These are phyloP conservation scores for Carassius auratus DNA, from an alignment of 2,113 vertebrate genomes.

Conservation along the genomic window DNA sequence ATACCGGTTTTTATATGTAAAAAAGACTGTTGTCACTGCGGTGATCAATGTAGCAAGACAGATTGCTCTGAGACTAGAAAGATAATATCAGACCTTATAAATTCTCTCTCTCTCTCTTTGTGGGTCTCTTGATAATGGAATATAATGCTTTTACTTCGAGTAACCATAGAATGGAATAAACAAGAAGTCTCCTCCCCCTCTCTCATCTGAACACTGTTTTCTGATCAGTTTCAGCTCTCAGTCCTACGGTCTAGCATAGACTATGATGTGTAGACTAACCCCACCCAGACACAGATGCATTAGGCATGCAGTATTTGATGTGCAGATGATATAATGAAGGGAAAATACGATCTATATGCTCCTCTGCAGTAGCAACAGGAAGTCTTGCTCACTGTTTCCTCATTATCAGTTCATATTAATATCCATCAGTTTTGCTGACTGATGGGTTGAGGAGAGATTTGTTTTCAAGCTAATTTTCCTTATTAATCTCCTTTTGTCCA, in stretches of 20 bases:
- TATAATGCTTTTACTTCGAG: constrained; percentile 14
- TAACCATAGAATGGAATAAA: constrained; percentile 24
- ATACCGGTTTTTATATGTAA: too few relatives aligned
- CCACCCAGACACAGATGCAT: background rate
- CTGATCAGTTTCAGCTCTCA: constrained; percentile 7
- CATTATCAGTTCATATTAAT: constrained; percentile 24
- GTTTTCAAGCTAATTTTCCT: constrained; percentile 81
- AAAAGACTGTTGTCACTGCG: background rate
- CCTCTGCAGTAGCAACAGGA: constrained; percentile 1
- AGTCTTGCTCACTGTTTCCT: constrained; percentile 5
- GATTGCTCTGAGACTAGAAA: background rate
- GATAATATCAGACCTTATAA: background rate
- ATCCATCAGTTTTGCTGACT: background rate
- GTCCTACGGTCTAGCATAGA: background rate
- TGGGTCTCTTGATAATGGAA: constrained; percentile 16
- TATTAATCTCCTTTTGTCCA: constrained; percentile 39
- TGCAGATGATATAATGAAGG: background rate
- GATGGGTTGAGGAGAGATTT: constrained; percentile 89
- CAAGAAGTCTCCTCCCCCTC: constrained; percentile 14
- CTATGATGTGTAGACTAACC: background rate
- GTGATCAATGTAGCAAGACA: background rate
- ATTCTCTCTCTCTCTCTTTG: constrained; percentile 53
- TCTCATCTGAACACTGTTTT: constrained; percentile 1
- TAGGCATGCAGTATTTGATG: background rate
- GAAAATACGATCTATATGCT: background rate